Evolutionary conservation across 1,140 invertebrate genomes (phyloP).

Genomic region (Rhynchophorus ferrugineus): DNA sequence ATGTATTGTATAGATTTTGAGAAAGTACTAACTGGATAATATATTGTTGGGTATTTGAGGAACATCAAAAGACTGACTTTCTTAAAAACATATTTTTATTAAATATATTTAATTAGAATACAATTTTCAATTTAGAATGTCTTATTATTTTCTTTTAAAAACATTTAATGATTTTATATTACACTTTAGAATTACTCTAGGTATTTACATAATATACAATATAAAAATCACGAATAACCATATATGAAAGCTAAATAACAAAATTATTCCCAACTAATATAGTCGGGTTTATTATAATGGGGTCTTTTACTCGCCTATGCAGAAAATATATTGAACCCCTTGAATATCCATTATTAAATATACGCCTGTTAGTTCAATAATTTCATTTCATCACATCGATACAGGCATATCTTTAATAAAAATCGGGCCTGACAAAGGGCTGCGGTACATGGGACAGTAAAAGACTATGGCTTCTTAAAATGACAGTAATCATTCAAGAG

Average conservation of each 20-base stretch:
- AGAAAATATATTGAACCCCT: neutral
- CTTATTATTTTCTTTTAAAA: constrained; percentile 31
- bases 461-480: constrained; percentile 20
- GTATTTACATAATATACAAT: constrained; percentile 37
- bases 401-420: no score
- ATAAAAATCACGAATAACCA: constrained; percentile 32
- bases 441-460: constrained; percentile 4
- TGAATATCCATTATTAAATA: neutral
- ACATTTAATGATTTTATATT: constrained; percentile 31
- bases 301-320: constrained; percentile 8
- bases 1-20: constrained; percentile 51
- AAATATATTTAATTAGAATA: constrained; percentile 30
- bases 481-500: constrained; percentile 16
- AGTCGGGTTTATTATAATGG: constrained; percentile 26
- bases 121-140: constrained; percentile 31
- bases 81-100: constrained; percentile 22
- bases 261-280: constrained; percentile 35
- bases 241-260: constrained; percentile 30
- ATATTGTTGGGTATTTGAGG: no score
- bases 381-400: neutral
- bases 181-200: constrained; percentile 28
- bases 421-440: no score
- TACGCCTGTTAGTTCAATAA: neutral
- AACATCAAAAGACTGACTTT: neutral
- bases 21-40: no score